These are phyloP conservation scores for Zaprionus vittiger DNA, from an alignment of 1,140 invertebrate genomes.

Conservation along the genomic window DNA sequence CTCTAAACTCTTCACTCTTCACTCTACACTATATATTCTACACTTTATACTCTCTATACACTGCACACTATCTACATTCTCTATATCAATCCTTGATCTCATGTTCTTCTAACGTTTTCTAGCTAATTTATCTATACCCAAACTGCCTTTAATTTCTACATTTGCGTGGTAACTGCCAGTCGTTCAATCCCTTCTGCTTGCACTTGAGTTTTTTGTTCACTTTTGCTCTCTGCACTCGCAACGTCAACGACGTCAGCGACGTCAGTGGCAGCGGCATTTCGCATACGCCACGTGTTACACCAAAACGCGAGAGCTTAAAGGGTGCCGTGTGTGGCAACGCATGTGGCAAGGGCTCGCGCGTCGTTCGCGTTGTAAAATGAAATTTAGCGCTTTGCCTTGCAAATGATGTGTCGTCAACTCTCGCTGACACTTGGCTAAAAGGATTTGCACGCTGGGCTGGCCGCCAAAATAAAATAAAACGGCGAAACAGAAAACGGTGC, in stretches of 20 bases:
- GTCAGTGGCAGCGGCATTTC: conserved; percentile 45
- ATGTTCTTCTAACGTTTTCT: no score
- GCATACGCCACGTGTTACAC: conserved; percentile 46
- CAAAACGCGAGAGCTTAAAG: not conserved
- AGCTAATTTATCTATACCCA: no score
- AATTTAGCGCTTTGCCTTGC: conserved; percentile 82
- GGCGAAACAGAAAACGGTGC: conserved; percentile 44
- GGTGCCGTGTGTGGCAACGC: conserved; percentile 2
- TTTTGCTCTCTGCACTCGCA: conserved; percentile 11
- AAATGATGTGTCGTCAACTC: conserved; percentile 71
- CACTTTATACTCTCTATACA: no score
- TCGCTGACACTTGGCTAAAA: conserved; percentile 77
- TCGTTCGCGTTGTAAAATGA: conserved; percentile 67
- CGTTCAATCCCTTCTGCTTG: not conserved
- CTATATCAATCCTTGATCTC: no score
- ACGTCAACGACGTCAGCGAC: conserved; percentile 45
- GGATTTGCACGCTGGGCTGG: conserved; percentile 72
- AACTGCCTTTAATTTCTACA: not conserved
- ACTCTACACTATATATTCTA: no score
- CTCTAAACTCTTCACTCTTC: no score
- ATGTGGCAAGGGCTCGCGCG: conserved; percentile 44
- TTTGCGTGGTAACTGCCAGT: not conserved
- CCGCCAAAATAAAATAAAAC: conserved; percentile 49
- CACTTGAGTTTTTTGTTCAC: conserved; percentile 23
- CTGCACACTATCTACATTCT: no score